Evolutionary conservation across 2,797 vertebrate species (phyloP), one percentile per base, ranked within the genome.

Genomic region (Geotrypetes seraphini): DNA sequence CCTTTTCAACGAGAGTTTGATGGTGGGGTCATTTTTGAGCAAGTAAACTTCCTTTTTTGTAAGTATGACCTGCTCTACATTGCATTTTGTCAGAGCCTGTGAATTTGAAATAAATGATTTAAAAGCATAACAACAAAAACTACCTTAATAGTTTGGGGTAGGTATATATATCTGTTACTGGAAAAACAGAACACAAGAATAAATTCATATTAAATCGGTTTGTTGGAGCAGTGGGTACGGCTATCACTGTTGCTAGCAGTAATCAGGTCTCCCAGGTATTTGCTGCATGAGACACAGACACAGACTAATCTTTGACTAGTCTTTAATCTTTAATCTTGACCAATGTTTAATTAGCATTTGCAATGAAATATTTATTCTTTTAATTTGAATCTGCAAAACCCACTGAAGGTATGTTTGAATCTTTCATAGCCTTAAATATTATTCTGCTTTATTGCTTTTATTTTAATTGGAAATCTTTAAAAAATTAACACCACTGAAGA

Each of bases 331-430:
- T n/a, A n/a, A n/a, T n/a, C n/a, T n/a, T n/a, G n/a, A 61, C 67
- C 53, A 60, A 64, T 67, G 64, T 73, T 73, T 69, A 77, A 73
- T 71, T 75, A 78, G 62, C 32, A 69, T 50, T 34, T 33, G 47
- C 39, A 56, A 68, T 69, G 48, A 77, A 77, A 77, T 78, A 78
- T 66, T 81, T 81, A 66, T 69, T 73, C 48, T 69, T 71, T 71
- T 74, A 67, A 66, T 66, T 64, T 49, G 53, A 81, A 71, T 63
- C 48, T 49, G 47, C 55, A n/a, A 72, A 74, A 73, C 35, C n/a
- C 31, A 55, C 47, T 49, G 62, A 69, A 69, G 46, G 34, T 47
- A 43, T 67, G 53, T 66, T 76, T 71, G 53, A 64, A 65, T 66
- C 64, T 75, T 78, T 63, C 50, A 73, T 56, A 60, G 69, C 63